Percentiles rank a stretch among this genome's conserved stretches.
phyloP scores from a whole-genome alignment of 2,113 vertebrate genomes.

The Chlamydotis undulata region DNA sequence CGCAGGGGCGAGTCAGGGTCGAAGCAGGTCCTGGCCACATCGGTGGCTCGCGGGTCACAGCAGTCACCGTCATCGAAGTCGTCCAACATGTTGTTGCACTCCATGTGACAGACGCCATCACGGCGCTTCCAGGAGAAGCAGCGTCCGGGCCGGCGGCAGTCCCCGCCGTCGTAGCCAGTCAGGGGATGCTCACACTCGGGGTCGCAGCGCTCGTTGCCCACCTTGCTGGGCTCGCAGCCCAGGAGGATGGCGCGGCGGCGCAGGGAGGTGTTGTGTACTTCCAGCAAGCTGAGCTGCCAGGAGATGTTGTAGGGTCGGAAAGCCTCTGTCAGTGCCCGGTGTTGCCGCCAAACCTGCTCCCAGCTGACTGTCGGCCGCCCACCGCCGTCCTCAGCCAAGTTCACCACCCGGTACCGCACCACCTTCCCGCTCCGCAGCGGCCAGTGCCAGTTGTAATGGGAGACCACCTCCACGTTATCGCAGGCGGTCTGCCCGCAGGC shows the following conservation, averaged over 20 bases:
- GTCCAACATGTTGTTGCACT: constrained; percentile 92
- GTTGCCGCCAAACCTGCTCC: constrained; percentile 85
- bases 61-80: constrained; percentile 97
- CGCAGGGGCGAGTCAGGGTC: constrained; percentile 91
- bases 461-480: constrained; percentile 88
- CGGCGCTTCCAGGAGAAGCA: constrained; percentile 92
- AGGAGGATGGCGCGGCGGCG: constrained; percentile 84
- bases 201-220: constrained; percentile 93
- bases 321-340: constrained; percentile 81
- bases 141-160: constrained; percentile 84
- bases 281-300: constrained; percentile 83
- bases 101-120: constrained; percentile 87
- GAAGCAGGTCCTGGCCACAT: constrained; percentile 90
- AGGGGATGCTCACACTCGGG: constrained; percentile 91
- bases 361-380: constrained; percentile 80
- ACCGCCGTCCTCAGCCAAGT: constrained; percentile 81
- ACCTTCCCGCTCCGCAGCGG: constrained; percentile 82
- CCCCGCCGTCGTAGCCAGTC: constrained; percentile 91
- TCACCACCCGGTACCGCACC: constrained; percentile 89
- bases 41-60: constrained; percentile 83
- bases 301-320: constrained; percentile 92
- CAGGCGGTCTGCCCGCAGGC: constrained; percentile 88
- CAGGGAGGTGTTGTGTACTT: constrained; percentile 85
- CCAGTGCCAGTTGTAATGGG: constrained; percentile 87
- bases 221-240: constrained; percentile 91